Base-by-base conservation (phyloP, 2,888 invertebrate genomes). In the Chorisops tibialis region DNA sequence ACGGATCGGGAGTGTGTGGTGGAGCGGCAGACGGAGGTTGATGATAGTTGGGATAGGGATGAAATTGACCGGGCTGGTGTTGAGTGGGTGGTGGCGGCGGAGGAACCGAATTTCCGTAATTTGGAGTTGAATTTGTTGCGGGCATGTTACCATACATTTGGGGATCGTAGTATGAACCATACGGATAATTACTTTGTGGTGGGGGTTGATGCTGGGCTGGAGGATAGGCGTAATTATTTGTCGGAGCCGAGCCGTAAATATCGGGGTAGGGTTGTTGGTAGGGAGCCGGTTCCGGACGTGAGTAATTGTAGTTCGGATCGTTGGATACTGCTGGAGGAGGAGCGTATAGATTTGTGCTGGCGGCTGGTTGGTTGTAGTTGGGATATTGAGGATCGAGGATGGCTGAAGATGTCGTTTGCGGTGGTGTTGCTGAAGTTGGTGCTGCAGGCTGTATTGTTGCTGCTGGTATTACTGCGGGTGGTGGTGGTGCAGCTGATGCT, bases 121-220 rank as follows among this genome's bases (percentile, higher is more conserved):
- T 50, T 24, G 35, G 49, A 41, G 59, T 4, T n/a, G 38, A 7
- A 12, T 9, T 37, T 16, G 50, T 3, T 39, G 49, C 63, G 47
- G 68, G 66, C 12, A 68, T 66, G 30, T 70, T 68, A 30, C 72
- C 66, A 63, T 69, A 71, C 37, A 72, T 69, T 51, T 71, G 73
- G 59, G 73, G 68, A 69, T 72, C 73, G 65, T 73, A 75, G n/a
- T 75, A 72, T 45, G 72, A 69, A 47, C 70, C 70, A 12, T 71
- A 68, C 64, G 74, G 74, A 56, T 73, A 70, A 19, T 71, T 69
- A n/a, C 73, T 65, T 65, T 71, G 73, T 45, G 67, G 56, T 9
- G 65, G 66, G 65, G 72, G 73, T 62, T 73, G 64, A 37, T 47
- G 49, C 9, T 16, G 47, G 16, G 58, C 41, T 37, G 62, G 62